phyloP scores from a whole-genome alignment of 2,113 vertebrate species.

The Talpa occidentalis region DNA sequence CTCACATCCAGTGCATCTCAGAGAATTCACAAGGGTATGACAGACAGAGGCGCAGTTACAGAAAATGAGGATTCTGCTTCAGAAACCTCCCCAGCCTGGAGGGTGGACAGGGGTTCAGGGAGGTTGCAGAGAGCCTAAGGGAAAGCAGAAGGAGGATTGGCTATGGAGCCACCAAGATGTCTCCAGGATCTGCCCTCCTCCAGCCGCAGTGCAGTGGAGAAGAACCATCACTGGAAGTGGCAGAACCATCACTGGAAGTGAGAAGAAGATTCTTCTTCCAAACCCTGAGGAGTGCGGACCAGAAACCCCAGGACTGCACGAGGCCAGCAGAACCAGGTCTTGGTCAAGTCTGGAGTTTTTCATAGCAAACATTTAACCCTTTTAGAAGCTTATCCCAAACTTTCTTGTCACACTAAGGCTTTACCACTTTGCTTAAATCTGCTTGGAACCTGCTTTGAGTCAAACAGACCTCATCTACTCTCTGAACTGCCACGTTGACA shows the following conservation, averaged over 20 bases:
- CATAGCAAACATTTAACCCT: background rate
- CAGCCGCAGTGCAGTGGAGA: background rate
- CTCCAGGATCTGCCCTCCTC: background rate
- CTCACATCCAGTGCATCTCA: background rate
- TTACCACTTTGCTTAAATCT: background rate
- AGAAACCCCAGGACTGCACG: background rate
- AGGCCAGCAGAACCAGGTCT: background rate
- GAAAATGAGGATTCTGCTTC: background rate
- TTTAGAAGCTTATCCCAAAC: background rate
- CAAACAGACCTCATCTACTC: too few species aligned
- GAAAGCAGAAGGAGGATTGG: too few species aligned
- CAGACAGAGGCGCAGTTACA: background rate
- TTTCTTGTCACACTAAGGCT: background rate
- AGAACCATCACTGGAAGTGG: background rate
- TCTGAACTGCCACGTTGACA: too few species aligned
- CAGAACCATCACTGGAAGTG: background rate
- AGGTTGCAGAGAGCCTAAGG: rapidly evolving
- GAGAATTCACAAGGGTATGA: background rate
- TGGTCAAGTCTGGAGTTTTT: background rate
- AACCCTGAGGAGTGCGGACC: too few species aligned
- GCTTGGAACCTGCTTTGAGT: too few species aligned
- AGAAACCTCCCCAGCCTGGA: too few species aligned
- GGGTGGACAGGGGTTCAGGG: background rate
- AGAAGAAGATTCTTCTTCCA: background rate
- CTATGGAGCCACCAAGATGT: background rate